These are phyloP conservation scores for Lophura nycthemera DNA, from an alignment of 2,113 vertebrate species.

Conservation along the genomic window DNA sequence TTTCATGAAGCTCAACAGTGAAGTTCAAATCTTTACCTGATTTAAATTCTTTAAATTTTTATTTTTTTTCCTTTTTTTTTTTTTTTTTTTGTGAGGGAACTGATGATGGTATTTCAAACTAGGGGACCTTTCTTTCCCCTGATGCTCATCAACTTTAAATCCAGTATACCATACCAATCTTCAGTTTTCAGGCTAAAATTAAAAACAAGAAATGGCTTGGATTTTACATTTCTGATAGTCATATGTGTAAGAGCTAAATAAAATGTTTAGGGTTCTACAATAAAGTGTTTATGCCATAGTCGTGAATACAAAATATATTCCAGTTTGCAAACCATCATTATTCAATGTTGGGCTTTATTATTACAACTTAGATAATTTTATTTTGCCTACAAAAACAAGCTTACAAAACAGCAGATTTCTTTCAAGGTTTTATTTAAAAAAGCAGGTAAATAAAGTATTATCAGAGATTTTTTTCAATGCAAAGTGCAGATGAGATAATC, in stretches of 20 bases:
- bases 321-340: background rate
- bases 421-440: background rate
- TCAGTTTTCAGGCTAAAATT: background rate
- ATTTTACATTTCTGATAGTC: background rate
- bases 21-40: background rate
- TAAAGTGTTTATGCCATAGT: background rate
- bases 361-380: background rate
- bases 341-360: background rate
- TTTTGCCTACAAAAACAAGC: background rate
- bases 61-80: background rate
- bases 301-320: background rate
- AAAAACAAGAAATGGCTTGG: background rate
- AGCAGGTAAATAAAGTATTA: background rate
- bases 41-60: background rate
- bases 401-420: background rate
- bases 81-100: background rate
- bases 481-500: background rate
- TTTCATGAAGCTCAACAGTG: background rate
- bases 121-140: background rate
- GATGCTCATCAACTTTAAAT: background rate
- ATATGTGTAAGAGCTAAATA: background rate
- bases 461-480: fast-evolving
- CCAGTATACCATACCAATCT: background rate
- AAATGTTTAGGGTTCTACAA: background rate
- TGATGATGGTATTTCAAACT: background rate